Conservation (phyloP, 2,113 vertebrate genomes). For the Eulacestoma nigropectus region DNA sequence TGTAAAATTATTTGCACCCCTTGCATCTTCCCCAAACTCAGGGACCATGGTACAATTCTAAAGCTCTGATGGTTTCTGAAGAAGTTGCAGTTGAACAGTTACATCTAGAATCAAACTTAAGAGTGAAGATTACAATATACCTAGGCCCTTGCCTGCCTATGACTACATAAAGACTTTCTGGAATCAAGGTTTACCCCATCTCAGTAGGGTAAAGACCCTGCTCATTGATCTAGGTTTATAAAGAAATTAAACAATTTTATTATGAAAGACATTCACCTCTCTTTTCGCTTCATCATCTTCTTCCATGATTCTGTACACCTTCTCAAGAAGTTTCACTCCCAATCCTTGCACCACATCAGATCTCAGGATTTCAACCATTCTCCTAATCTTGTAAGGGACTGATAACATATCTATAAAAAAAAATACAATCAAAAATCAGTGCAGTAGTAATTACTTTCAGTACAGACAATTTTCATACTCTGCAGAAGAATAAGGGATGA, state of each 20-base stretch:
- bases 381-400: constrained; percentile 86
- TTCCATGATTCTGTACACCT: constrained; percentile 88
- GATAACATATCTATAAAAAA: constrained; percentile 70
- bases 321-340: constrained; percentile 89
- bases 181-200: neutral
- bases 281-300: constrained; percentile 85
- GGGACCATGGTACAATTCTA: neutral
- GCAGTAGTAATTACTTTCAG: neutral
- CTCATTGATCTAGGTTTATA: neutral
- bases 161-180: neutral
- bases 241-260: neutral
- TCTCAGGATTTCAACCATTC: constrained; percentile 87
- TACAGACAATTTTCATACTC: neutral
- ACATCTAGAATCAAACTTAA: neutral
- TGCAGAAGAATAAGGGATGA: neutral
- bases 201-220: neutral
- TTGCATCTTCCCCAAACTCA: neutral
- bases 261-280: constrained; percentile 77
- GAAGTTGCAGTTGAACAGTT: neutral
- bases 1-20: neutral
- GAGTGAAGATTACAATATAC: neutral
- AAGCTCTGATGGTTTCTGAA: neutral
- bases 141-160: neutral
- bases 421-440: neutral
- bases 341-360: constrained; percentile 87